Conservation (phyloP, 1,140 invertebrate genomes). For the Camponotus floridanus region DNA sequence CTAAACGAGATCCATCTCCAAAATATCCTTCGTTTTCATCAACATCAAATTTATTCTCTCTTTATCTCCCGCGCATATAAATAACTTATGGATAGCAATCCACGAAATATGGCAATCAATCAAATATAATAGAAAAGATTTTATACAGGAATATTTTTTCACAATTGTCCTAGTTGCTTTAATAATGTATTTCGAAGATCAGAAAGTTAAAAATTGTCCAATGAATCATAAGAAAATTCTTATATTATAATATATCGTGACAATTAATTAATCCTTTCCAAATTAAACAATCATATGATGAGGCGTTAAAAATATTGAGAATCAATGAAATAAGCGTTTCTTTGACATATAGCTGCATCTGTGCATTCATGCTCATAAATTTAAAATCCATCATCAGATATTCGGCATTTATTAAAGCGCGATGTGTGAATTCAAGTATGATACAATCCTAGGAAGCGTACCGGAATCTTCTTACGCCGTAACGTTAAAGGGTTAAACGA, state of each 20-base stretch:
- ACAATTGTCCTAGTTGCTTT: no score
- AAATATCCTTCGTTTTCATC: slow-evolving; percentile 35
- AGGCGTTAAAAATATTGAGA: slow-evolving; percentile 24
- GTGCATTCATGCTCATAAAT: slow-evolving; percentile 17
- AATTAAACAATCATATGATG: not conserved
- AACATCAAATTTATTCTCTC: not conserved
- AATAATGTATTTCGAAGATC: not conserved
- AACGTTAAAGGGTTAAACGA: slow-evolving; percentile 63
- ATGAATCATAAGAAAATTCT: not conserved
- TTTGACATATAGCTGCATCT: not conserved
- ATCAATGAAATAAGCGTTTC: slow-evolving; percentile 15
- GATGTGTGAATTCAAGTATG: slow-evolving; percentile 42
- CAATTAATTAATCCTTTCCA: not conserved
- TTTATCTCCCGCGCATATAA: not conserved
- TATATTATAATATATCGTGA: not conserved
- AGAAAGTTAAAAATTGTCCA: not conserved
- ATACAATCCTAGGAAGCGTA: slow-evolving; percentile 65
- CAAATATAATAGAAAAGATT: not conserved
- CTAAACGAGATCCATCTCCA: not conserved
- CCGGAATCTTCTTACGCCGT: slow-evolving; percentile 66
- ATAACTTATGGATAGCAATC: slow-evolving; percentile 9
- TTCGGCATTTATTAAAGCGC: slow-evolving; percentile 29
- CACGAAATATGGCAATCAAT: not conserved
- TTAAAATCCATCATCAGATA: slow-evolving; percentile 6
- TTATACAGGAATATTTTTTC: no score